A percentile compares a stretch with the other conserved stretches of the same genome.
phyloP scores from a whole-genome alignment of 2,797 vertebrate genomes.

The Poliocrania exsul region DNA sequence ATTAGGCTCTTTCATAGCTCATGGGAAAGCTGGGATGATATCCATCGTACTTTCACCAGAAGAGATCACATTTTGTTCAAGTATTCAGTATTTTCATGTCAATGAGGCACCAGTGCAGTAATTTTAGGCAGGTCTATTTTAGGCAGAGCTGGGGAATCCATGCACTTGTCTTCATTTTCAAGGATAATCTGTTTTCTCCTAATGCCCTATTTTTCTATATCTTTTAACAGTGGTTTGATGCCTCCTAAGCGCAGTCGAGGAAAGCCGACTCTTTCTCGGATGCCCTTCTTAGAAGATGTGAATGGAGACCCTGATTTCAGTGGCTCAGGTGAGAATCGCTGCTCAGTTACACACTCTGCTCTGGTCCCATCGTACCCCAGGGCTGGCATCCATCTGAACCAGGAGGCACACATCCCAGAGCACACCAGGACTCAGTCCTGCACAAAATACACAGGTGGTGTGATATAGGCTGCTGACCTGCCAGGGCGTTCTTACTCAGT shows the following conservation, averaged over 20 bases:
- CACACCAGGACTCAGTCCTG: neutral
- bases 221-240: constrained; percentile 73
- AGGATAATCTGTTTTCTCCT: neutral
- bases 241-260: constrained; percentile 92
- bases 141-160: neutral
- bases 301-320: constrained; percentile 90
- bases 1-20: neutral
- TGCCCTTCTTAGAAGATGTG: constrained; percentile 88
- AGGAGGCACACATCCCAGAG: neutral
- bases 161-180: neutral
- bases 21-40: neutral
- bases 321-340: constrained; percentile 74
- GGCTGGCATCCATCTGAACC: neutral
- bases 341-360: neutral
- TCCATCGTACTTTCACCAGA: neutral
- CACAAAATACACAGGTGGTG: neutral
- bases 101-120: neutral
- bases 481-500: neutral
- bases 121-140: neutral
- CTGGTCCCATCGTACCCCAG: fast-evolving
- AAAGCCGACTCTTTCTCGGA: constrained; percentile 91
- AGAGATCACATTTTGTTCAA: neutral
- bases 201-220: neutral
- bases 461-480: neutral
- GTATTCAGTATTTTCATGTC: neutral